Conservation (phyloP, 2,888 invertebrate species). For the Standfussiana lucernea region DNA sequence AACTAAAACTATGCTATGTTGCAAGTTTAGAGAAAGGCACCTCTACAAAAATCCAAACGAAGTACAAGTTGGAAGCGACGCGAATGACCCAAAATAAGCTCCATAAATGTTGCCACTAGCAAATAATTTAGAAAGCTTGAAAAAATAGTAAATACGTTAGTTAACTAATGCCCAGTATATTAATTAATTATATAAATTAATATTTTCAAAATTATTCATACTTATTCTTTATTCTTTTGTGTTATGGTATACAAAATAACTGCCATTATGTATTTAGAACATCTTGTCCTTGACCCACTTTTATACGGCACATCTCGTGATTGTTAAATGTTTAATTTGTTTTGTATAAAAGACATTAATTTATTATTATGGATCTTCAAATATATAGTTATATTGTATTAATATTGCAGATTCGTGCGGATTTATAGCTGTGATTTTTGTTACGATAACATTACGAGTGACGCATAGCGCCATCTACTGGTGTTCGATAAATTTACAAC, state of each 20-base stretch:
- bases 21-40: constrained; percentile 91
- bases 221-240: constrained; percentile 31
- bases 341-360: background rate
- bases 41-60: constrained; percentile 88
- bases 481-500: constrained; percentile 14
- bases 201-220: background rate
- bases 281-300: constrained; percentile 83
- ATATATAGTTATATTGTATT: background rate
- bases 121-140: constrained; percentile 83
- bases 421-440: background rate
- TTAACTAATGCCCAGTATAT: constrained; percentile 4
- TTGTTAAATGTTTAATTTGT: constrained; percentile 27
- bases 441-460: background rate
- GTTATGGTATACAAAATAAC: constrained; percentile 21
- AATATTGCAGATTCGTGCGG: background rate
- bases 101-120: constrained; percentile 84
- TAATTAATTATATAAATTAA: constrained; percentile 16
- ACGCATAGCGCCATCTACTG: constrained; percentile 55
- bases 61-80: constrained; percentile 89
- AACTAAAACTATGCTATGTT: constrained; percentile 89
- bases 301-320: constrained; percentile 77
- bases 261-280: constrained; percentile 63
- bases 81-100: constrained; percentile 91
- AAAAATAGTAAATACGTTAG: constrained; percentile 48
- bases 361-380: background rate